Evolutionary conservation across 2,888 invertebrate species (phyloP).

Genomic region (Stratiomys singularior): DNA sequence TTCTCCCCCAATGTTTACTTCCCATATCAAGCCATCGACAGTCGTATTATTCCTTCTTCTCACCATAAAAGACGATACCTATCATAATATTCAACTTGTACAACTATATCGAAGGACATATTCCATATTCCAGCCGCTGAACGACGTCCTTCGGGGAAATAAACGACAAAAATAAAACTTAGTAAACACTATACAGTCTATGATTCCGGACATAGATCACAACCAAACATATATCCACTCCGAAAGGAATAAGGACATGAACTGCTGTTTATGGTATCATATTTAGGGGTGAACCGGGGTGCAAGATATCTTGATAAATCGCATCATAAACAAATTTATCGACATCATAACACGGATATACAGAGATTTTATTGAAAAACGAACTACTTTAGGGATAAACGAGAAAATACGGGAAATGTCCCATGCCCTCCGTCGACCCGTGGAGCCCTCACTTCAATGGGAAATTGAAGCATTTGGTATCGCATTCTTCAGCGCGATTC

Average conservation of each 20-base stretch:
- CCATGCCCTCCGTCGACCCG: neutral
- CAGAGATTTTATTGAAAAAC: slow-evolving; percentile 51
- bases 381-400: slow-evolving; percentile 46
- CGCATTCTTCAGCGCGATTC: slow-evolving; percentile 24
- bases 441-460: slow-evolving; percentile 4
- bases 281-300: slow-evolving; percentile 37
- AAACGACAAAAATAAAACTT: slow-evolving; percentile 43
- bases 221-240: slow-evolving; percentile 16
- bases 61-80: slow-evolving; percentile 25
- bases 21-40: no score
- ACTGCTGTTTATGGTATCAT: slow-evolving; percentile 48
- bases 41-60: no score
- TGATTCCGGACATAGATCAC: slow-evolving; percentile 31
- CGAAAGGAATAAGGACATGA: slow-evolving; percentile 42
- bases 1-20: no score
- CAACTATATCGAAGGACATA: slow-evolving; percentile 29
- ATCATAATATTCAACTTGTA: slow-evolving; percentile 30
- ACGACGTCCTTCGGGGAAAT: slow-evolving; percentile 22
- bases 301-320: slow-evolving; percentile 49
- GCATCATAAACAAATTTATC: slow-evolving; percentile 52
- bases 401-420: slow-evolving; percentile 34
- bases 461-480: slow-evolving; percentile 40
- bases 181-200: slow-evolving; percentile 41
- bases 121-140: neutral
- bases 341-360: slow-evolving; percentile 50